Conservation (phyloP, 2,888 invertebrate species). For the Prenolepis imparis region DNA sequence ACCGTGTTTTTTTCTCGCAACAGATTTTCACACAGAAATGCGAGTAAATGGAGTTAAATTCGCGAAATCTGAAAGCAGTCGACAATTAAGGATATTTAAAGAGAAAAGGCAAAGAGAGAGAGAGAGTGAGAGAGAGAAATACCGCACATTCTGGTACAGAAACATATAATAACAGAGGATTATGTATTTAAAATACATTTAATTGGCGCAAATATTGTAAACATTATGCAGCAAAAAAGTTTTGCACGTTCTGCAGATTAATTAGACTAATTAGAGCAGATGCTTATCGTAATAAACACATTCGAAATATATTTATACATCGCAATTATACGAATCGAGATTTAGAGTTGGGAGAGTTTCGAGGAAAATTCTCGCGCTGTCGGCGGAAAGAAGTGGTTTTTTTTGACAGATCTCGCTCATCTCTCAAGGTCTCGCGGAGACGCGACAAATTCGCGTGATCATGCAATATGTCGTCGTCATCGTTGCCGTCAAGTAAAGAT, state of each 20-base stretch:
- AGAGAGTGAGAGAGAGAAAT: background rate
- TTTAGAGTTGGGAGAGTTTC: background rate
- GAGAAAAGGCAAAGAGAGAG: background rate
- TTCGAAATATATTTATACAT: background rate
- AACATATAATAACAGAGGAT: background rate
- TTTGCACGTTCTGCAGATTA: background rate
- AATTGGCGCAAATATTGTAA: background rate
- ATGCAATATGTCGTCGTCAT: slow-evolving; percentile 27
- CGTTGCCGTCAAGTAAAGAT: slow-evolving; percentile 39
- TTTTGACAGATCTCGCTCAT: slow-evolving; percentile 13
- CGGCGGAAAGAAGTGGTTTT: background rate
- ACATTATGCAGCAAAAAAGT: background rate
- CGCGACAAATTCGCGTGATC: slow-evolving; percentile 14
- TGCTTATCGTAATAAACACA: background rate
- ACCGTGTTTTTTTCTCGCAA: background rate
- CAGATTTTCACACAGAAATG: background rate
- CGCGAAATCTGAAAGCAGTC: background rate
- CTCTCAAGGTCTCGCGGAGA: background rate
- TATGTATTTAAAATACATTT: background rate
- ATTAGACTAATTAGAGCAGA: background rate
- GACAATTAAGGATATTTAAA: background rate
- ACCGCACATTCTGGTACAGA: background rate
- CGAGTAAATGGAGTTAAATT: background rate
- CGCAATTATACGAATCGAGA: background rate
- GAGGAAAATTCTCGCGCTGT: background rate